Conservation (phyloP, 1,140 invertebrate genomes). For the Tetramorium alpestre region DNA sequence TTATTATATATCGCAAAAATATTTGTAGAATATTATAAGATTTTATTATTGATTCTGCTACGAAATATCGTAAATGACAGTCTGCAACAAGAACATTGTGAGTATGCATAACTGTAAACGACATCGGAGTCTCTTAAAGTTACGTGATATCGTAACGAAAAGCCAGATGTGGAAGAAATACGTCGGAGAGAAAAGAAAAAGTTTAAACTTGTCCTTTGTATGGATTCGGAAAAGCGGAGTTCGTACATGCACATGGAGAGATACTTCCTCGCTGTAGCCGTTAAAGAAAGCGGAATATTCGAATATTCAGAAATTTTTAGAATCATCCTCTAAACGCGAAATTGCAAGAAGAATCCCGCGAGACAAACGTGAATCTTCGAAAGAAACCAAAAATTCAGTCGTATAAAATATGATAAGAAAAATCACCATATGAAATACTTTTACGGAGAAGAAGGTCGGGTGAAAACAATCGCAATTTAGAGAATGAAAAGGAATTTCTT, state of each 20-base stretch:
- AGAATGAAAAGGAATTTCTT: conserved; percentile 23
- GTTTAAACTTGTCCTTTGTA: conserved; percentile 10
- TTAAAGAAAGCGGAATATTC: conserved; percentile 7
- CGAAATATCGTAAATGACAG: not conserved
- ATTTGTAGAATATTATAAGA: not conserved
- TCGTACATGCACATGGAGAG: not conserved
- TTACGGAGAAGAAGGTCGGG: not conserved
- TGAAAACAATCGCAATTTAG: not conserved
- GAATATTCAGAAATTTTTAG: conserved; percentile 31
- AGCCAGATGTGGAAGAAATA: conserved; percentile 44
- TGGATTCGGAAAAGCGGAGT: conserved; percentile 10
- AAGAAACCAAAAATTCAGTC: not conserved
- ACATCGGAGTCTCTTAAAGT: conserved; percentile 15
- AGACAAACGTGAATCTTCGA: not conserved
- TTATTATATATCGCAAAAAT: not conserved
- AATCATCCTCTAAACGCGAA: not conserved
- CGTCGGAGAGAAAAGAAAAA: conserved; percentile 9
- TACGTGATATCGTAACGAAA: conserved; percentile 31
- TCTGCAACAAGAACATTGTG: not conserved
- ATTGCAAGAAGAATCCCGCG: not conserved
- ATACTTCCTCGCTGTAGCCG: not conserved
- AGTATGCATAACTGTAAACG: not conserved
- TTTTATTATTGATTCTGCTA: conserved; percentile 10
- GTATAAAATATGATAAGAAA: not conserved
- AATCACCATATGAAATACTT: not conserved